A percentile compares a stretch with the other conserved stretches of the same genome.
Conservation (phyloP, 2,888 invertebrate genomes). For the Linnaemya tessellans region DNA sequence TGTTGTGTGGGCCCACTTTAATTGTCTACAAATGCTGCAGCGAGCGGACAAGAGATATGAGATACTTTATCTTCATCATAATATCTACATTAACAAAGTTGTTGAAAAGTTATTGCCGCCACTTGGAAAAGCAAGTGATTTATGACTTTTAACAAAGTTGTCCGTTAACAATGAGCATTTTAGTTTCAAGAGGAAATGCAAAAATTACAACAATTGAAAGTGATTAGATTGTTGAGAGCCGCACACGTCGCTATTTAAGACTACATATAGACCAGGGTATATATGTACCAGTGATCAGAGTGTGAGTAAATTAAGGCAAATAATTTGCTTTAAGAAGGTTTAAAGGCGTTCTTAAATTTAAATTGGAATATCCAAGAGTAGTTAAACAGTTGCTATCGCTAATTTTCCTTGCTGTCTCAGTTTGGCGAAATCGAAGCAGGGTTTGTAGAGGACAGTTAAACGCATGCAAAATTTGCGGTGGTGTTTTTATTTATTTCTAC, state of each 20-base stretch:
- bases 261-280: background rate
- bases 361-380: too few species aligned
- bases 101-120: conserved; percentile 71
- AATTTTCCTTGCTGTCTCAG: too few species aligned
- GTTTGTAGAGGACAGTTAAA: too few species aligned
- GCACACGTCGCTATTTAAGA: background rate
- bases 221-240: conserved; percentile 21
- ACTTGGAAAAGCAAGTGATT: conserved; percentile 62
- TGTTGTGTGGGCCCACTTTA: conserved; percentile 66
- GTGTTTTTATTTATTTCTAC: too few species aligned
- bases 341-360: too few species aligned
- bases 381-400: too few species aligned
- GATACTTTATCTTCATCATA: conserved; percentile 67
- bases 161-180: conserved; percentile 9
- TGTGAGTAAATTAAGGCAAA: too few species aligned
- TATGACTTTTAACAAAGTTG: conserved; percentile 56
- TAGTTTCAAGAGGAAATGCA: conserved; percentile 56
- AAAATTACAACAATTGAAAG: conserved; percentile 50
- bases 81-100: conserved; percentile 66
- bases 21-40: conserved; percentile 33
- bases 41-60: conserved; percentile 10
- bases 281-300: conserved; percentile 4
- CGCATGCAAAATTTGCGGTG: too few species aligned
- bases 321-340: background rate
- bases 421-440: too few species aligned